Base-by-base conservation (phyloP, 23 tunicate genomes). In the Trididemnum nubilum region DNA sequence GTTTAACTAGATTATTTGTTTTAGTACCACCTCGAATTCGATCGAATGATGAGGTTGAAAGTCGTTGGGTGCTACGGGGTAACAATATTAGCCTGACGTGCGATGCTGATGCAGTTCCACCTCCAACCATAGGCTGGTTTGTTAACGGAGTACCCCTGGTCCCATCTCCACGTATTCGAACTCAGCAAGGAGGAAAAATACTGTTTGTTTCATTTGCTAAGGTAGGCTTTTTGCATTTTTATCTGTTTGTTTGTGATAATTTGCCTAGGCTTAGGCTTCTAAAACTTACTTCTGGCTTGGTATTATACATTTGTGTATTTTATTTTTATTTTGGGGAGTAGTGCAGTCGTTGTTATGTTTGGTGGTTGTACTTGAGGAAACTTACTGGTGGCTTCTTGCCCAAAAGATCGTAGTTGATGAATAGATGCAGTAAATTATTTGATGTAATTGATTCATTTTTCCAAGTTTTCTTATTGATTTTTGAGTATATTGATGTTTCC, bases 71-170 rank as follows among this genome's bases (percentile, higher is more conserved):
- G 59, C 65, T 65, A 25, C 75, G 84, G 30, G 98, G 98, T 0
- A 80, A 85, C 74, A 87, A 91, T 67, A 82, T 91, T 71, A 81
- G 85, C 12, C 70, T 96, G 26, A 58, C 92, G 9, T 96, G 99
- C 73, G 96, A 96, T 67, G 97, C 86, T 7, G 90, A 79, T 27
- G 96, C 86, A 0, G 60, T 93, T 44, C 88, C 99, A 26, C 84
- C 80, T 7, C 89, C 96, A 9, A 65, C 80, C n/a, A 71, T 96
- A 18, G 76, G 70, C 29, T 96, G 99, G 99, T 36, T 80, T 19
- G 81, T 72, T 25, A 86, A 96, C 63, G 94, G 94, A 12, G 81
- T 34, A 22, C 99, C 94, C 0, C 67, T 96, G n/a, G 22, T 38
- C 23, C 57, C 81, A 3, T 34, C 82, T 0, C 88, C 88, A 1